Evolutionary conservation across 1,140 invertebrate genomes (phyloP), one percentile per base, ranked within the genome.

Genomic region (Holotrichia oblita): DNA sequence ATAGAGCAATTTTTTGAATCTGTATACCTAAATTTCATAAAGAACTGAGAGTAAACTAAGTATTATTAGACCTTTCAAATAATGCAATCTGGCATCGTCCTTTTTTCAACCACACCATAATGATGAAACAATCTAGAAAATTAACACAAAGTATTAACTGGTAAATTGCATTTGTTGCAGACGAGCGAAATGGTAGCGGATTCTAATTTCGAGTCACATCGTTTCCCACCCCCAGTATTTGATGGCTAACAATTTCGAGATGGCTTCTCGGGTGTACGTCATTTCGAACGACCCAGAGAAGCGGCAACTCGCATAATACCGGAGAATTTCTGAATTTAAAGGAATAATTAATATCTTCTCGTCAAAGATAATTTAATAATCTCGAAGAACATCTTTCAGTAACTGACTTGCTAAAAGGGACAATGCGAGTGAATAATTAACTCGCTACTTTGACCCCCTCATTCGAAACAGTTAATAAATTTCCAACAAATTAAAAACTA

Each of bases 291-390:
- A 6, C 3, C 44, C 9, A n/a, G 44, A 12, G 44, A 48, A 48
- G 44, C 9, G n/a, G 10, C 44, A 48, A n/a, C n/a, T n/a, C n/a
- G n/a, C n/a, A n/a, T n/a, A n/a, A n/a, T 9, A n/a, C 2, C 44
- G 44, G n/a, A 48, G 44, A 48, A 48, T 48, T 48, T 48, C 44
- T 48, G 44, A 48, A 48, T 48, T 48, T 48, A 48, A 48, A 48
- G 44, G 44, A 48, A 48, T 48, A 48, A 48, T 48, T 48, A 48
- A 48, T 48, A 48, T 48, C 44, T 14, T 48, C 44, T 48, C 44
- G 44, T 48, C 9, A 48, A 48, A 48, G 44, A 48, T 48, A 48
- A 48, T 48, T 48, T 48, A 48, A 48, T 48, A 48, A 48, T 48
- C 44, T 48, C 44, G 44, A 48, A 12, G 44, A 48, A 48, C 44